phyloP scores from a whole-genome alignment of 1,140 invertebrate species.

The Cydia amplana region DNA sequence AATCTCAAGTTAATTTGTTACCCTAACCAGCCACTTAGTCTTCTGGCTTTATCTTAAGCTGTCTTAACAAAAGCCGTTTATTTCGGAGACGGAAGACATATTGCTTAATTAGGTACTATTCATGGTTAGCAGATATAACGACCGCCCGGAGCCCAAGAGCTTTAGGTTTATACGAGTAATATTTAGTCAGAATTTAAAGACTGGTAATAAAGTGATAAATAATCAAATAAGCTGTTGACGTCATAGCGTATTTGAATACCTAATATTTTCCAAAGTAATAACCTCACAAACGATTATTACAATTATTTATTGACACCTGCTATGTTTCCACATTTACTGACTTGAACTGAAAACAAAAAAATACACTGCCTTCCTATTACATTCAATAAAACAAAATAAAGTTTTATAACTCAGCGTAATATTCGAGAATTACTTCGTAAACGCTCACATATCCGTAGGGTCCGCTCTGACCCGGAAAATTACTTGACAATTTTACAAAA shows the following conservation, averaged over 20 bases:
- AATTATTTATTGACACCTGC: no score
- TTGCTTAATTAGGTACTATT: not conserved
- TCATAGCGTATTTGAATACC: no score
- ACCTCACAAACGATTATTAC: no score
- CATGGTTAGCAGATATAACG: not conserved
- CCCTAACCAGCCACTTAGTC: not conserved
- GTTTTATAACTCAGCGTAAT: not conserved
- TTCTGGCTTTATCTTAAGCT: not conserved
- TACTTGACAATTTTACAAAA: slow-evolving; percentile 13
- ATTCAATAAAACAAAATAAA: not conserved
- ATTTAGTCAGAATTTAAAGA: no score
- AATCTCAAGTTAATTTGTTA: not conserved
- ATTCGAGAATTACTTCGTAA: not conserved
- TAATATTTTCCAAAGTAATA: no score
- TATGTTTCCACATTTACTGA: no score
- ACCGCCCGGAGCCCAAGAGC: no score
- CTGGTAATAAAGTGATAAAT: not conserved
- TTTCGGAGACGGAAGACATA: not conserved
- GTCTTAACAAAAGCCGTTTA: not conserved
- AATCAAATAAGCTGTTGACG: no score
- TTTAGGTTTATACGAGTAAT: no score
- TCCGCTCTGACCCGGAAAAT: slow-evolving; percentile 1
- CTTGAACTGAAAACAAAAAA: no score
- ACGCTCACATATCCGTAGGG: not conserved
- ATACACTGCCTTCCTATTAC: no score